A percentile compares a stretch with the other conserved stretches of the same genome.
Conservation (phyloP, 1,140 invertebrate species). For the Bombus turneri region DNA sequence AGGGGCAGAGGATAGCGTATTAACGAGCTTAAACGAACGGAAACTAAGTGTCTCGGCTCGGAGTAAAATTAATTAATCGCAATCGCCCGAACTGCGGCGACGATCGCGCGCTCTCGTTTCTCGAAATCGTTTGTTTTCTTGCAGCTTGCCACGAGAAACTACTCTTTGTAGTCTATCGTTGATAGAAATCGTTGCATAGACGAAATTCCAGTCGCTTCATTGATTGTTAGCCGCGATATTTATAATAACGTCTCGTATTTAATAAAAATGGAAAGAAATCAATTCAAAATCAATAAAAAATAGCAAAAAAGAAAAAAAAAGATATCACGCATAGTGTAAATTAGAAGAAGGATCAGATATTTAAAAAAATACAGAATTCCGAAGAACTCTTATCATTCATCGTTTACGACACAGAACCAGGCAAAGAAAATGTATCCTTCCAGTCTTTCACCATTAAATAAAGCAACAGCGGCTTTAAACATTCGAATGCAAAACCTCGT, state of each 20-base stretch:
- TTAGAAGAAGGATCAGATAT: neutral
- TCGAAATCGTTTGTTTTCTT: conserved; percentile 66
- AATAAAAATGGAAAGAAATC: neutral
- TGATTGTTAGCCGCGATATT: neutral
- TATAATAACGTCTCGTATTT: neutral
- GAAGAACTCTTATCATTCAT: too few species aligned
- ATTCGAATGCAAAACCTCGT: neutral
- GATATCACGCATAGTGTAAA: neutral
- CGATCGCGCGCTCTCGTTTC: conserved; percentile 71
- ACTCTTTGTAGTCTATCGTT: neutral
- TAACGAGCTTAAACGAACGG: conserved; percentile 82
- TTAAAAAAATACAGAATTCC: neutral
- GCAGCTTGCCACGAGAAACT: neutral
- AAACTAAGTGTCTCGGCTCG: conserved; percentile 82
- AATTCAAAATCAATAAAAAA: neutral
- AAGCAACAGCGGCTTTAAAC: neutral
- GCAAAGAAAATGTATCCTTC: neutral
- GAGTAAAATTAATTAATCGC: conserved; percentile 83
- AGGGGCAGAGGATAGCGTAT: conserved; percentile 59
- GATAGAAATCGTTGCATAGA: neutral
- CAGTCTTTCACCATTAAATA: neutral
- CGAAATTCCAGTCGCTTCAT: neutral
- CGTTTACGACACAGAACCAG: neutral
- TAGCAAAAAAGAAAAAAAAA: neutral
- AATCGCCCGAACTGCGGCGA: conserved; percentile 79